phyloP scores from a whole-genome alignment of 2,888 invertebrate species.

The Aethes cnicana region DNA sequence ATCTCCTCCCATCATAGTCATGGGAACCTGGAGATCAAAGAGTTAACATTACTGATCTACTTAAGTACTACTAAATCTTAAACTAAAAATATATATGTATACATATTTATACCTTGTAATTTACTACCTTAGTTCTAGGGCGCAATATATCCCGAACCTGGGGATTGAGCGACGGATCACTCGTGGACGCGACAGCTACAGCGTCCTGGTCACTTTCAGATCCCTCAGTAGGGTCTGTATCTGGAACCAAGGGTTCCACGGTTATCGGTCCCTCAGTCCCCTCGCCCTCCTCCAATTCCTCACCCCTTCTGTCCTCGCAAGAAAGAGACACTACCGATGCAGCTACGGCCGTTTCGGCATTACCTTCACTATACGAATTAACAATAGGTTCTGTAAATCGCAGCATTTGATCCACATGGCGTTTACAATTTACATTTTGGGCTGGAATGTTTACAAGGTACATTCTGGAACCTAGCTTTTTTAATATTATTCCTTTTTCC shows the following conservation, averaged over 20 bases:
- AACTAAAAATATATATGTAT: too few species aligned
- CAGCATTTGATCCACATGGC: background rate
- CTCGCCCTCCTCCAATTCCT: background rate
- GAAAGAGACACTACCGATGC: background rate
- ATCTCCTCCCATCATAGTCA: background rate
- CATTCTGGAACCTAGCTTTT: conserved; percentile 3
- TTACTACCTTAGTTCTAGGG: conserved; percentile 6
- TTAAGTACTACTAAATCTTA: background rate
- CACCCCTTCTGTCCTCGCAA: conserved; percentile 3
- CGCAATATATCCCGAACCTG: conserved; percentile 3
- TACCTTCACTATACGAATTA: background rate
- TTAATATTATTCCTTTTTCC: background rate
- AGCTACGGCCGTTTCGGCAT: background rate
- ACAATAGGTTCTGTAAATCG: too few species aligned
- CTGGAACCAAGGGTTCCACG: background rate
- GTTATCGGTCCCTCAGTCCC: conserved; percentile 1
- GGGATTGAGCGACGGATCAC: background rate
- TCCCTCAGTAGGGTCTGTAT: background rate
- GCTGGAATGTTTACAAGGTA: background rate
- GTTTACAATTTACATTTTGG: background rate
- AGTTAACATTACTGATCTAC: background rate
- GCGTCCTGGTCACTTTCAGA: background rate
- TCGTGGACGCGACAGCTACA: background rate
- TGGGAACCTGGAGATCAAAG: conserved; percentile 4
- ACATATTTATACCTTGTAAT: conserved; percentile 10